Percentiles rank a stretch among this genome's conserved stretches.
Evolutionary conservation across 2,113 vertebrate genomes (phyloP).

Genomic region (Equus quagga): DNA sequence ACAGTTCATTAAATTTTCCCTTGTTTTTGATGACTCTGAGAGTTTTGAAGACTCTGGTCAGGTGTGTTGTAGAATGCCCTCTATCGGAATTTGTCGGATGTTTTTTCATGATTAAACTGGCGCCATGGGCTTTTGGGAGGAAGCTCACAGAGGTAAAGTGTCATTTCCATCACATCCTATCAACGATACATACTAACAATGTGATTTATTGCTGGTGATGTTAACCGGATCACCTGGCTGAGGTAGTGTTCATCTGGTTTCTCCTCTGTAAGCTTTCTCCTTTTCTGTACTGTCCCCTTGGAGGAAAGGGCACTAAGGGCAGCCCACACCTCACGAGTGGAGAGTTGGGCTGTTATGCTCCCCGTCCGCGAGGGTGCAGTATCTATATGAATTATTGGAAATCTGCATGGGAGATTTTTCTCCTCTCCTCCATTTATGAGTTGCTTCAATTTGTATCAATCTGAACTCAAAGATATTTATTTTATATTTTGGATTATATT

Average conservation of each 20-base stretch:
- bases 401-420: not conserved
- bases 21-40: not conserved
- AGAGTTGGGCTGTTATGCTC: not conserved
- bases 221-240: not conserved
- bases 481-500: not conserved
- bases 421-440: not conserved
- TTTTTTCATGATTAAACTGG: not conserved
- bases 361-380: not conserved
- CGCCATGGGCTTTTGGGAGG: not conserved
- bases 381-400: not conserved
- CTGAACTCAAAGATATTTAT: not conserved
- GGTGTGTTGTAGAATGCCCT: not conserved
- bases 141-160: not conserved
- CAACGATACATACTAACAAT: not conserved
- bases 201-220: not conserved
- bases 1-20: not conserved
- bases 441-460: not conserved
- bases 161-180: not conserved
- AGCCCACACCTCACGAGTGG: too few species aligned
- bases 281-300: not conserved
- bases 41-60: not conserved
- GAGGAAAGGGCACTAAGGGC: not conserved
- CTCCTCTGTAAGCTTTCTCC: not conserved
- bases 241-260: not conserved
- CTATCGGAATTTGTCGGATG: not conserved